phyloP scores from a whole-genome alignment of 2,888 invertebrate genomes.

The Anorthoa munda region DNA sequence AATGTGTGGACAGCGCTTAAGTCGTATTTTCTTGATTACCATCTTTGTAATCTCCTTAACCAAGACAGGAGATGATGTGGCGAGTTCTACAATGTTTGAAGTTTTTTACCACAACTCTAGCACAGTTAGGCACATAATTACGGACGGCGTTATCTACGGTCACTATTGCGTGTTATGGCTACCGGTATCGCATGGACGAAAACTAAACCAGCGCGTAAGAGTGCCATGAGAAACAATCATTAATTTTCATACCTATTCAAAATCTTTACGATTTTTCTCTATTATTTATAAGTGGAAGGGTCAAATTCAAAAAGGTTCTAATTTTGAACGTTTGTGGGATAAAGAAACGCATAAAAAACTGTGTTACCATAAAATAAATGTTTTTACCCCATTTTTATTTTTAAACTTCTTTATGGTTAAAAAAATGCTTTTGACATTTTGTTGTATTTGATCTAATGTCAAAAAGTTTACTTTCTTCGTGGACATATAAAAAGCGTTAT shows the following conservation, averaged over 20 bases:
- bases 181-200: constrained; percentile 51
- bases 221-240: constrained; percentile 45
- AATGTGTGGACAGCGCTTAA: too few relatives aligned
- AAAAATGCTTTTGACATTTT: background rate
- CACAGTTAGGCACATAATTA: constrained; percentile 36
- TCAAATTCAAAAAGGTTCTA: background rate
- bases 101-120: background rate
- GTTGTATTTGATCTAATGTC: background rate
- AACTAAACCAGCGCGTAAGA: constrained; percentile 44
- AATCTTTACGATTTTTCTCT: background rate
- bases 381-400: background rate
- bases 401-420: background rate
- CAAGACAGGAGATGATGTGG: background rate
- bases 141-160: constrained; percentile 41
- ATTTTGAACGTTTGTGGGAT: background rate
- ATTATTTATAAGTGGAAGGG: background rate
- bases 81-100: background rate
- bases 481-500: constrained; percentile 47
- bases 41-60: background rate
- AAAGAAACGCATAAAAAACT: background rate
- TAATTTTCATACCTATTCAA: constrained; percentile 6
- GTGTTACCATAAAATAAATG: background rate
- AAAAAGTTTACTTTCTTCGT: constrained; percentile 50
- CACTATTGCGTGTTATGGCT: constrained; percentile 57
- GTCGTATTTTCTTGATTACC: background rate